Evolutionary conservation across 1,140 invertebrate species (phyloP), one percentile per base, ranked within the genome.

Genomic region (Microplitis demolitor): DNA sequence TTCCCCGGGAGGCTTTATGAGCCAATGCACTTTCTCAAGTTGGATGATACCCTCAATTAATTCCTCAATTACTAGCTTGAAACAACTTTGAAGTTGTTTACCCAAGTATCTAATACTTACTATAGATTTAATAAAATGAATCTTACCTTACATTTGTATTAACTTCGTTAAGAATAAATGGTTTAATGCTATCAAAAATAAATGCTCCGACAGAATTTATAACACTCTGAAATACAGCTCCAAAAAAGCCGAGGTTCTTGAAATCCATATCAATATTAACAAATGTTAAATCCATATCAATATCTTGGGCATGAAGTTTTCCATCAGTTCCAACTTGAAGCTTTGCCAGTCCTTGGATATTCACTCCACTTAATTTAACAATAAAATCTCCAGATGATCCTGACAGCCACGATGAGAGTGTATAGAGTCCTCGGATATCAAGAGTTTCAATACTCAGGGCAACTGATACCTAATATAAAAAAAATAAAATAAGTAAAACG

Each of bases 121-220:
- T 39, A 45, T 45, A 45, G 6, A 24, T 24, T 24, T 24, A 24
- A 24, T 24, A 24, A 24, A 24, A 24, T 66, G n/a, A 14, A 34
- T 73, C 80, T 76, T 81, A 86, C 81, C 88, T 83, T 2, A 91
- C 78, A 74, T 90, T 89, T 9, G 89, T 90, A 78, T 95, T 94
- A 0, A 93, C 92, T 83, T 95, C 91, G 74, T 90, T 90, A 4
- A 96, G 84, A 75, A 96, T 91, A 71, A 93, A 94, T 0, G 94
- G 94, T 80, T 96, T 96, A 69, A 96, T 93, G 9, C 92, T 93
- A 78, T 96, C 94, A 76, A 96, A 96, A 0, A 96, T 88, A 58
- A 95, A 91, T n/a, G 90, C 90, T 0, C 94, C 94, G 0, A 95
- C 88, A 0, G 93, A 93, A 81, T 95, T 95, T 3, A 95, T 89